Base-by-base conservation (phyloP, 2,113 vertebrate genomes). In the Hyperopisus bebe region DNA sequence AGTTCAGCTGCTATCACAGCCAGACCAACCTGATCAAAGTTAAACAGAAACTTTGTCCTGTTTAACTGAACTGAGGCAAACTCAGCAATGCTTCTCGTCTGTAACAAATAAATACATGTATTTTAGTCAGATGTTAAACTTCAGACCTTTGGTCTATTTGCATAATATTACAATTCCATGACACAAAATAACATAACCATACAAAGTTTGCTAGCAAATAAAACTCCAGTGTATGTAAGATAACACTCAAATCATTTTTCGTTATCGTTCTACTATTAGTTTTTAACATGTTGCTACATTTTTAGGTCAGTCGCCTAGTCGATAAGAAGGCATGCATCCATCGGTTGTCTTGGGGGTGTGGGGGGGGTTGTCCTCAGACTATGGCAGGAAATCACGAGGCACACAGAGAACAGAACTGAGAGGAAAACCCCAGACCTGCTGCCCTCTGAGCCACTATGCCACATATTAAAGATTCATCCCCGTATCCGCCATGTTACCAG, bases 1-100 rank as follows among this genome's bases (percentile, higher is more conserved):
- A 53, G 21, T 19, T 58, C 24, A 3, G 13, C 15, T 77, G 10
- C 62, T 88, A n/a, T 42, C 21, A 27, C 46, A 35, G 2, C 24
- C 9, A 13, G 48, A 55, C 39, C 74, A 17, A 35, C 21, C 5
- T 55, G 77, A 58, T 44, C 19, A 58, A 84, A 84, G 51, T 58
- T 85, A 89, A 89, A 89, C 77, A 85, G 51, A 85, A 80, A 89
- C 89, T 89, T 89, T 89, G 89, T 89, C 53, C 89, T 62, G 27
- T 55, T 53, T 82, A 6, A 35, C 80, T 62, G 39, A 84, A 62
- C 80, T 31, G 44, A 46, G 21, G 39, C 53, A 35, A 55, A 2
- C 21, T 84, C 21, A 10, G 62, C n/a, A 13, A 27, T 44, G 6
- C 82, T 47, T 21, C 2, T 84, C 0, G 8, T 39, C 5, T 15